phyloP scores from a whole-genome alignment of 1,140 invertebrate genomes.

The Megathymus violae region DNA sequence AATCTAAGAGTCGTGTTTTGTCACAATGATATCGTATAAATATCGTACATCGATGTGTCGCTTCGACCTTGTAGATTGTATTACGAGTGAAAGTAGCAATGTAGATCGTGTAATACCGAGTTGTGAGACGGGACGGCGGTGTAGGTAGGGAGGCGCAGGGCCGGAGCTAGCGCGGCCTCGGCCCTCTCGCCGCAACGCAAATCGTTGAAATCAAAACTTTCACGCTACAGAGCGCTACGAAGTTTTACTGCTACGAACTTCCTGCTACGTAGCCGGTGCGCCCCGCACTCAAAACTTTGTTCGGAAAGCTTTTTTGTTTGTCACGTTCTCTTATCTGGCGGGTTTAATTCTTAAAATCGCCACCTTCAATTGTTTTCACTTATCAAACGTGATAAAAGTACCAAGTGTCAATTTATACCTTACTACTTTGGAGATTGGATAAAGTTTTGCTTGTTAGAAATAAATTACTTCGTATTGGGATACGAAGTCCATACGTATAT shows the following conservation, averaged over 20 bases:
- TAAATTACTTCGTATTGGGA: background rate
- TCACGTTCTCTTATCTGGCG: conserved; percentile 76
- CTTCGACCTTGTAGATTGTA: background rate
- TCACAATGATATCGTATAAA: background rate
- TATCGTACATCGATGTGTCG: conserved; percentile 31
- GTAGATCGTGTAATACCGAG: background rate
- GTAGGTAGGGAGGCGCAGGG: conserved; percentile 56
- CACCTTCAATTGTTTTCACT: conserved; percentile 12
- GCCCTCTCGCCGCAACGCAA: conserved; percentile 78
- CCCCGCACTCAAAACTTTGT: conserved; percentile 80
- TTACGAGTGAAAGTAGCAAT: conserved; percentile 28
- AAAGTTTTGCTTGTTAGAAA: background rate
- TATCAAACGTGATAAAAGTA: background rate
- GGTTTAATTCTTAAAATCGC: conserved; percentile 38
- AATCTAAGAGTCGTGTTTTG: conserved; percentile 51
- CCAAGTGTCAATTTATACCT: background rate
- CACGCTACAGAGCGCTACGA: conserved; percentile 82
- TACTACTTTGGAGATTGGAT: background rate
- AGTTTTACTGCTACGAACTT: conserved; percentile 83
- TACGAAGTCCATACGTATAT: background rate
- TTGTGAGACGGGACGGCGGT: background rate
- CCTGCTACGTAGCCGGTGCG: conserved; percentile 78
- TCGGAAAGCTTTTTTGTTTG: conserved; percentile 79
- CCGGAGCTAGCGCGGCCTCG: conserved; percentile 73
- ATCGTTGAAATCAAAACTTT: conserved; percentile 84